Evolutionary conservation across 1,140 invertebrate genomes (phyloP).

Genomic region (Brachionus sp.): DNA sequence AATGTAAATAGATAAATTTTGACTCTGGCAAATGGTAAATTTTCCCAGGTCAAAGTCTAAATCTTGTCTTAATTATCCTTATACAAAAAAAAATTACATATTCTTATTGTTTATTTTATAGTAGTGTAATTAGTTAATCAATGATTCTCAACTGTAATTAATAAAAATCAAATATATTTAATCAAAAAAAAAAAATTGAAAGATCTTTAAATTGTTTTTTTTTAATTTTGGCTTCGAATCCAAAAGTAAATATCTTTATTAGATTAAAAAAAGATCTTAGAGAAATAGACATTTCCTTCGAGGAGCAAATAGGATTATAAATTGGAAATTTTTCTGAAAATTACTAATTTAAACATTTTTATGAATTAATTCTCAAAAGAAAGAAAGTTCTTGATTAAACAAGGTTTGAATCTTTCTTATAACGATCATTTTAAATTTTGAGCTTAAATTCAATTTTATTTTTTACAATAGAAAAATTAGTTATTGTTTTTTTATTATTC

Average conservation of each 20-base stretch:
- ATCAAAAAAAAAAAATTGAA: background rate
- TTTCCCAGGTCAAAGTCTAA: background rate
- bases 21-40: background rate
- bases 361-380: background rate
- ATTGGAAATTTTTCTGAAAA: background rate
- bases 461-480: background rate
- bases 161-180: constrained; percentile 1
- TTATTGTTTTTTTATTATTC: background rate
- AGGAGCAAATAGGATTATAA: background rate
- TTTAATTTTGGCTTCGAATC: constrained; percentile 30
- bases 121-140: background rate
- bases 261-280: background rate
- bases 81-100: background rate
- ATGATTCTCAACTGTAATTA: background rate
- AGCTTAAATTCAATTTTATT: background rate
- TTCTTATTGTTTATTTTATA: background rate
- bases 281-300: background rate
- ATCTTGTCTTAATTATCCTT: background rate
- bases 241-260: background rate
- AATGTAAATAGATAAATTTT: background rate
- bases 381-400: background rate
- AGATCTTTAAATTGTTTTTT: constrained; percentile 4
- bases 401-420: background rate
- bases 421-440: background rate
- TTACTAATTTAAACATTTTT: background rate